Base-by-base conservation (phyloP, 2,797 vertebrate species). In the Sternotherus odoratus region DNA sequence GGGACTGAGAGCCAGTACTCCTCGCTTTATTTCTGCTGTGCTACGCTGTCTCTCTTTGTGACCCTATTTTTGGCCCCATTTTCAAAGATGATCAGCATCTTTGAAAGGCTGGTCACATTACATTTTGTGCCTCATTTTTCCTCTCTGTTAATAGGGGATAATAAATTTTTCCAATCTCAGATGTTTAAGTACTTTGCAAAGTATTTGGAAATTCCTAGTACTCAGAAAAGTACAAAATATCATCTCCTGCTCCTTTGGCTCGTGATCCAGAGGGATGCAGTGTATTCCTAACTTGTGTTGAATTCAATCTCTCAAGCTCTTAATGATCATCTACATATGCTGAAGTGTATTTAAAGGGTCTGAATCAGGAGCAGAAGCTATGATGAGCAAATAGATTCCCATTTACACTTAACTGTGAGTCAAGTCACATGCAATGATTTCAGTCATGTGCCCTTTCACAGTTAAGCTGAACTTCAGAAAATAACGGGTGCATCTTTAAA, bases 401-500 rank as follows among this genome's bases (percentile, higher is more conserved):
- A 87, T 92, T 93, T 91, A 90, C 83, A 84, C 91, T 95, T 94
- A 82, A 91, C 72, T 81, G 79, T 95, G 94, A 97, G 95, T 96
- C 96, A 97, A 94, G 91, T 93, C 91, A 85, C 80, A 92, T 49
- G 79, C 83, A 95, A 88, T 94, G 90, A 96, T 95, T 97, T 93
- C 91, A 96, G 94, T 96, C 97, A 97, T 94, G 87, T 93, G 95
- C 92, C 92, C 95, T 96, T 93, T 90, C 94, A 90, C 92, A 96
- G 95, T 90, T 94, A 92, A 95, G 90, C 56, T 96, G 97, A 97
- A 97, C 95, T 94, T 96, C 87, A 94, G 83, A 90, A 91, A 79
- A 96, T 95, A 96, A 97, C 93, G 96, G 91, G 94, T 53, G 57
- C 51, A 91, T 93, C 94, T 96, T 97, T 96, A 97, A 97, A 97